Conservation (phyloP, 2,888 invertebrate genomes). For the Pachymerium ferrugineum region DNA sequence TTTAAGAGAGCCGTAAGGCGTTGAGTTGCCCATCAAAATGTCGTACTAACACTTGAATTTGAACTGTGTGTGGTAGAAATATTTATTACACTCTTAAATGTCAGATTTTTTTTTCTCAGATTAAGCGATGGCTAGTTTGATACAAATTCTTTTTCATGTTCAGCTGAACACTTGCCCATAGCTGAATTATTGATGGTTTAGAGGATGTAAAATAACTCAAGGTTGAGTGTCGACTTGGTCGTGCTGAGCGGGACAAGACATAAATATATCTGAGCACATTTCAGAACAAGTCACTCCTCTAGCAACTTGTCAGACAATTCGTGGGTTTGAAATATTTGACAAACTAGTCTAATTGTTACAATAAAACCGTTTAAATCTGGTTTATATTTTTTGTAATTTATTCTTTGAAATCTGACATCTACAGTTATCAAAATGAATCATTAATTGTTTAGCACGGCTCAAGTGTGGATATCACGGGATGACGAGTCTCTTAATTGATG, state of each 20-base stretch:
- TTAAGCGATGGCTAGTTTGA: no score
- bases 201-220: not conserved
- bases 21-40: not conserved
- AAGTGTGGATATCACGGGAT: not conserved
- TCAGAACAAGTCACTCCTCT: no score
- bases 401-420: not conserved
- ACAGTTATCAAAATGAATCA: no score
- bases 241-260: not conserved
- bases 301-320: not conserved
- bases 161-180: no score
- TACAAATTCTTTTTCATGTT: no score
- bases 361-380: not conserved
- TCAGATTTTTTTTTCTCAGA: no score
- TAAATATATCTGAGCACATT: conserved; percentile 14
- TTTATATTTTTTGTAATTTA: not conserved
- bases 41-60: no score
- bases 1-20: conserved; percentile 17
- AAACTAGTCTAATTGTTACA: not conserved
- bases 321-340: not conserved
- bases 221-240: not conserved
- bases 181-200: not conserved
- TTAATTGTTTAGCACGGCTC: not conserved
- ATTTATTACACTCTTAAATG: not conserved
- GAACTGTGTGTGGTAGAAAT: no score
- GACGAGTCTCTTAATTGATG: not conserved